Evolutionary conservation across 2,888 invertebrate genomes (phyloP).

Genomic region (Myopa testacea): DNA sequence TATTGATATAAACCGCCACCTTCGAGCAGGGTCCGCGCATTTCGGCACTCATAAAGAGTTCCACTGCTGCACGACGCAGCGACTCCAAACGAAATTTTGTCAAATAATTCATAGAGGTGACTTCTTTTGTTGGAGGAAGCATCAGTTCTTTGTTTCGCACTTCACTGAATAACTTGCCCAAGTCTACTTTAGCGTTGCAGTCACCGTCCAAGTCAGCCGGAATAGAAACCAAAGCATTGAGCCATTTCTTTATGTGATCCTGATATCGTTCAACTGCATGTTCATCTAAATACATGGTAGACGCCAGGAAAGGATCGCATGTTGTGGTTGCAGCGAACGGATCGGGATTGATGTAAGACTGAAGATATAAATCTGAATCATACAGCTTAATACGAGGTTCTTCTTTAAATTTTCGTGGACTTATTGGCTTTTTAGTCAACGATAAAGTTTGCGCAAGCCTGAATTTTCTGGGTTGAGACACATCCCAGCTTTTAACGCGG

Average conservation of each 20-base stretch:
- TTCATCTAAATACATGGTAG: conserved; percentile 77
- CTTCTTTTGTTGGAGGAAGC: conserved; percentile 78
- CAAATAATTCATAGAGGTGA: conserved; percentile 76
- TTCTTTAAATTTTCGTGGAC: conserved; percentile 56
- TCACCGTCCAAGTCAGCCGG: conserved; percentile 78
- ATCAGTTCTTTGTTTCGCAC: conserved; percentile 77
- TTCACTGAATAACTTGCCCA: conserved; percentile 81
- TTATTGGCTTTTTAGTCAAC: conserved; percentile 58
- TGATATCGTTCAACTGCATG: conserved; percentile 78
- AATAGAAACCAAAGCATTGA: conserved; percentile 81
- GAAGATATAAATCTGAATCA: conserved; percentile 65
- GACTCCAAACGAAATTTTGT: conserved; percentile 76
- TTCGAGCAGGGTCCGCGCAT: conserved; percentile 76
- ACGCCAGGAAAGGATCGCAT: conserved; percentile 76
- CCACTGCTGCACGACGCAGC: conserved; percentile 76
- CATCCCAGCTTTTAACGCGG: conserved; percentile 55
- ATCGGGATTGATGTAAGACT: conserved; percentile 69
- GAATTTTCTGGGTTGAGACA: conserved; percentile 57
- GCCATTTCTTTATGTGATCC: conserved; percentile 80
- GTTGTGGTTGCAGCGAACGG: conserved; percentile 72
- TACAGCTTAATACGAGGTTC: conserved; percentile 59
- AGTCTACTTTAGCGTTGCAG: conserved; percentile 75
- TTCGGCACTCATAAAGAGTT: conserved; percentile 74
- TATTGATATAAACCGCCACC: conserved; percentile 79
- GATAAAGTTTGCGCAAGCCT: conserved; percentile 57